Evolutionary conservation across 2,113 vertebrate species (phyloP), one percentile per base, ranked within the genome.

Genomic region (Phyllostomus hastatus): DNA sequence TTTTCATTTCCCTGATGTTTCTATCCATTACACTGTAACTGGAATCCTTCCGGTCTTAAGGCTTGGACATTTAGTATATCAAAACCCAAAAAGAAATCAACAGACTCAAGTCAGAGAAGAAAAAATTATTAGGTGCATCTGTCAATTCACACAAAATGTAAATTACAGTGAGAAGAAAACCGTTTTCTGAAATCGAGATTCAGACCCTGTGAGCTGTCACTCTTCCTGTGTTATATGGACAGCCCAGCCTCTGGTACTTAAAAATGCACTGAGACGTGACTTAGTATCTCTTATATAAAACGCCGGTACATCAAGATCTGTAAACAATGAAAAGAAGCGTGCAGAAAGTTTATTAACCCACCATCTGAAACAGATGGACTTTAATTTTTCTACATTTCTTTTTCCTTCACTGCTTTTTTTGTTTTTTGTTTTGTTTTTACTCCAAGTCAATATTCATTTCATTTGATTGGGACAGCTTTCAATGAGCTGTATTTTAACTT

Each of bases 81-180:
- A 35, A 96, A 91, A 61, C 88, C n/a, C 54, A 92, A 64, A 84
- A 72, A 76, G n/a, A 85, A 96, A 78, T 78, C 88, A 81, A 91
- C 46, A 61, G 4, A 83, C 7, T 90, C 24, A 46, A 81, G 20
- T 90, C 81, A 70, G n/a, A 87, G 50, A 90, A 88, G 73, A 93
- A 94, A 57, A 64, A 88, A 70, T 88, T 46, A 87, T 86, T 81
- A 87, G 26, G 1, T 50, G 9, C 9, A 84, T 86, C 17, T 20
- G 19, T 61, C 43, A 90, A 54, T 85, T 88, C 43, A 22, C 11
- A 72, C 20, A 92, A 93, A 96, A 59, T 22, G 2, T 78, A 86
- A 89, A 28, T 72, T 81, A 83, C 4, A 67, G 4, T 43, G 11
- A 57, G 43, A 94, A 57, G 26, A 35, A 76, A 84, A 46, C 0